phyloP scores from a whole-genome alignment of 2,888 invertebrate genomes.

The Philopedon plagiatum region DNA sequence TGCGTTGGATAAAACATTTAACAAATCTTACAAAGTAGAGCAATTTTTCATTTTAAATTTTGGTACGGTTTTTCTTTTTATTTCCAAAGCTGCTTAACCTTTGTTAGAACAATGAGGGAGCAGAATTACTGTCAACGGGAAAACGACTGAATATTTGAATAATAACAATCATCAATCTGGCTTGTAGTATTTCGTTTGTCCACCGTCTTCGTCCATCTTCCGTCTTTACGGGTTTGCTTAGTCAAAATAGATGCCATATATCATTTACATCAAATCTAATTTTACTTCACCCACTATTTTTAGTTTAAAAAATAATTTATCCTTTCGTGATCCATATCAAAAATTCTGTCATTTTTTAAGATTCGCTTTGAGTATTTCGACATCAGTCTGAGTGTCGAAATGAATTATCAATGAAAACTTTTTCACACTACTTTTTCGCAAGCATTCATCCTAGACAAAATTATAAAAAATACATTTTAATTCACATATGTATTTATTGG shows the following conservation, averaged over 20 bases:
- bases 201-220: slow-evolving; percentile 30
- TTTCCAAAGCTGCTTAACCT: slow-evolving; percentile 39
- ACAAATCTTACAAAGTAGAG: slow-evolving; percentile 24
- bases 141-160: slow-evolving; percentile 39
- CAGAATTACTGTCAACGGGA: slow-evolving; percentile 29
- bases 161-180: slow-evolving; percentile 34
- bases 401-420: too few relatives aligned
- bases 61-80: slow-evolving; percentile 21
- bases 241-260: slow-evolving; percentile 17
- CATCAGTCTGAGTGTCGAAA: too few relatives aligned
- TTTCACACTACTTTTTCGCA: too few relatives aligned
- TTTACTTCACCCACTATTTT: too few relatives aligned
- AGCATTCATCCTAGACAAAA: too few relatives aligned
- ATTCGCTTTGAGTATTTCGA: too few relatives aligned
- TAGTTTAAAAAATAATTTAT: too few relatives aligned
- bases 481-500: too few relatives aligned
- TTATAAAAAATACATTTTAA: too few relatives aligned
- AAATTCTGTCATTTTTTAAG: too few relatives aligned
- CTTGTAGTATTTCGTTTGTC: slow-evolving; percentile 37
- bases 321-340: too few relatives aligned
- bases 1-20: slow-evolving; percentile 13
- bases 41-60: slow-evolving; percentile 33
- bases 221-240: slow-evolving; percentile 19
- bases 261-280: too few relatives aligned
- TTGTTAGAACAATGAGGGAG: slow-evolving; percentile 32